These are phyloP conservation scores for Globodera ellingtonae DNA, from an alignment of 1,140 invertebrate species.

Conservation along the genomic window DNA sequence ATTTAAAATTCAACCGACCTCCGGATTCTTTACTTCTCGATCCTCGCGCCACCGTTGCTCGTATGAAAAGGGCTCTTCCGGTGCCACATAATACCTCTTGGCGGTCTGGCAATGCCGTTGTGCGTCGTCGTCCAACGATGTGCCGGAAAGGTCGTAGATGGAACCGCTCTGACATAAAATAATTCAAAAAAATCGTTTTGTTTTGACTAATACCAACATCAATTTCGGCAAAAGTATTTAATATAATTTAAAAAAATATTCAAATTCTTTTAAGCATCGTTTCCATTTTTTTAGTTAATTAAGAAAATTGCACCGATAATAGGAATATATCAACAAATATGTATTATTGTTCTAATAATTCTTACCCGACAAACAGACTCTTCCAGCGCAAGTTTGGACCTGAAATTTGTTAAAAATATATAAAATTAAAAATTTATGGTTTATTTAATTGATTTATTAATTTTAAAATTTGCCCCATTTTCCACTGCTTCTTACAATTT, in stretches of 20 bases:
- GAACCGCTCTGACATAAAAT: conserved; percentile 25
- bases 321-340: no score
- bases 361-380: conserved; percentile 37
- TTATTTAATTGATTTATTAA: no score
- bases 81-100: conserved; percentile 34
- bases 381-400: conserved; percentile 42
- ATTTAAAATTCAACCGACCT: conserved; percentile 20
- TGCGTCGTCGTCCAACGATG: conserved; percentile 35
- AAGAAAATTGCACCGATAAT: no score
- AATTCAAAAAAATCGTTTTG: no score
- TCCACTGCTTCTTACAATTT: conserved; percentile 33
- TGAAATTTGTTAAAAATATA: neutral
- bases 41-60: conserved; percentile 34
- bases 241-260: neutral
- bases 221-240: neutral
- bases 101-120: conserved; percentile 42
- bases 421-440: no score
- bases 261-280: neutral
- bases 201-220: no score
- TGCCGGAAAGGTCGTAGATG: conserved; percentile 36
- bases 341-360: no score
- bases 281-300: no score
- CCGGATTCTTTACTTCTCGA: conserved; percentile 42
- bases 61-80: conserved; percentile 39
- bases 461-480: neutral